Evolutionary conservation across 2,888 invertebrate species (phyloP), one percentile per base, ranked within the genome.

Genomic region (Machimus rusticus): DNA sequence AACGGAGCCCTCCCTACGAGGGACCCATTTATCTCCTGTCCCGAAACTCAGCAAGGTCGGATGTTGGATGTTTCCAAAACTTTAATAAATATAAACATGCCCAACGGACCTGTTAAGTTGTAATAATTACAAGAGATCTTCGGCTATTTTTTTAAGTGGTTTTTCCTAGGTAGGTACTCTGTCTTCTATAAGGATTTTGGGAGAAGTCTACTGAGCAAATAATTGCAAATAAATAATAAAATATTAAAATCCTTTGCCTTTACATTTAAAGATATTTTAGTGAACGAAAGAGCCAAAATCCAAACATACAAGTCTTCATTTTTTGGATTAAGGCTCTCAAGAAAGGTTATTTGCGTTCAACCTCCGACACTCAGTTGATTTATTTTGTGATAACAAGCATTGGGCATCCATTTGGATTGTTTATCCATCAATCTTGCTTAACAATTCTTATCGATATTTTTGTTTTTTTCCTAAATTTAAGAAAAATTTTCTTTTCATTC

Each of bases 1-100:
- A 85, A 74, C 74, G 74, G 34, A 66, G 34, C 82, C 12, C 82
- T 57, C 82, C 66, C 66, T 66, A 66, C 66, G 66, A 66, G 66
- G 28, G 12, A 66, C 66, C 66, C 66, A 66, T 66, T 66, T 66
- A 66, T 66, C 66, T 66, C 66, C 66, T 66, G 66, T 66, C 66
- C 66, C 12, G 28, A 66, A 66, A 66, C 6, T 12, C 23, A 66
- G 12, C 23, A 66, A n/a, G 28, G 23, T 66, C 66, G 66, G 9
- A 23, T 66, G 23, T 19, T 66, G 66, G 66, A 66, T 66, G 66
- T 66, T 51, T 66, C 66, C 23, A 28, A 66, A 66, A 66, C 66
- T 66, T 66, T 66, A 66, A 66, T 28, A 66, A 66, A 66, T 66
- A 66, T 66, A 66, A 28, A 66, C 66, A 66, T 19, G 66, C 66